Evolutionary conservation across 64 coral and sea anemone genomes (phyloP), one percentile per base, ranked within the genome.

Genomic region (Trachythela sp.): DNA sequence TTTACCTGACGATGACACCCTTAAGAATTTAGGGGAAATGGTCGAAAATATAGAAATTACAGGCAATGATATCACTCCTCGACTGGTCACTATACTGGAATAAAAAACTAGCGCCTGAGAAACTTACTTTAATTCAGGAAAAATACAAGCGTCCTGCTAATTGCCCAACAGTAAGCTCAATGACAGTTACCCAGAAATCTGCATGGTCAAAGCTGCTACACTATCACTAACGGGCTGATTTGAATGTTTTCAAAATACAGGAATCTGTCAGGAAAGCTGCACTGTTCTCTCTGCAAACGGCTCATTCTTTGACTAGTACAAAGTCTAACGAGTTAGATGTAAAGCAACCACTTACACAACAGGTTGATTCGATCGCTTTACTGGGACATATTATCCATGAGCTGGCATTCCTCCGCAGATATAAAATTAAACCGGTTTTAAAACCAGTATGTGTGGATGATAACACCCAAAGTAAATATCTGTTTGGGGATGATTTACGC

Each of bases 91-190:
- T 22, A 70, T 70, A 26, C 8, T 70, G 64, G 64, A 70, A 70
- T 32, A 70, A n/a, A 70, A 70, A 70, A 32, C 64, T 70, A 22
- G 30, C 24, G 20, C 18, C 64, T 6, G 64, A 70, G 24, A 70
- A 70, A n/a, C 18, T 70, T 70, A 70, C 18, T 9, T 8, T 22
- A 8, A 70, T 70, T 32, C 18, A 22, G 8, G 64, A 70, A 7
- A 70, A 70, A n/a, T 70, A 70, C 64, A 70, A 70, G 8, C 64
- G 64, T 26, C 64, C 64, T 70, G 64, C 64, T 6, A 70, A 70
- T 32, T 70, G 64, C 64, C 20, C 64, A 32, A 70, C 64, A n/a
- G 18, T 70, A 70, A 6, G 30, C 24, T 22, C 64, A 70, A 22
- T 70, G 64, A 70, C 64, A 70, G 64, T 70, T 8, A 70, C 7